These are phyloP conservation scores for Vombatus ursinus DNA, from an alignment of 2,113 vertebrate species.

Conservation along the genomic window DNA sequence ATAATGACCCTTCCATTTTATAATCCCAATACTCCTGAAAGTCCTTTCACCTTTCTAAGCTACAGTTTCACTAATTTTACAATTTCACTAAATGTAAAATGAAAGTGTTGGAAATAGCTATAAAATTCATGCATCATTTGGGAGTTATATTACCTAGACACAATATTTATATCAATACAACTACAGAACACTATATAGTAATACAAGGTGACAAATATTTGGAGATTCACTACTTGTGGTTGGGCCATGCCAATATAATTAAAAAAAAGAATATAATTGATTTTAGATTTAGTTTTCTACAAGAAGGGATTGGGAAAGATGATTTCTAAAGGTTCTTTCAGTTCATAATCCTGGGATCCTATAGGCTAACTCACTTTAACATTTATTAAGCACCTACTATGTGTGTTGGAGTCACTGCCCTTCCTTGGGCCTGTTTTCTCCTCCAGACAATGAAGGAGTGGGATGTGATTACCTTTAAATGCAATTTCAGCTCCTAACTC, in stretches of 20 bases:
- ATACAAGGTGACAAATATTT: background rate
- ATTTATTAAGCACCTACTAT: background rate
- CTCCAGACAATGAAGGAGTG: background rate
- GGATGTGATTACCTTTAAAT: background rate
- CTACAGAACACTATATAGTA: background rate
- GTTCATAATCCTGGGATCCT: background rate
- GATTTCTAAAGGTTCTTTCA: background rate
- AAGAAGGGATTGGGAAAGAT: background rate
- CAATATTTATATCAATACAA: background rate
- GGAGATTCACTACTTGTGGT: background rate
- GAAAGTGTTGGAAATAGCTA: background rate
- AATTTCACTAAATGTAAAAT: background rate
- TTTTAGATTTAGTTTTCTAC: background rate
- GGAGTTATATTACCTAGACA: background rate
- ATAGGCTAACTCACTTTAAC: background rate
- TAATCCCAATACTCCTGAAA: background rate
- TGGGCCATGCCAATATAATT: background rate
- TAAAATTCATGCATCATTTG: background rate
- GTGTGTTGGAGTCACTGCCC: too few relatives aligned
- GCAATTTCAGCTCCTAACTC: background rate
- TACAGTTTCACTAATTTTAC: background rate
- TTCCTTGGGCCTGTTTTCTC: background rate
- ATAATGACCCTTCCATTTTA: background rate
- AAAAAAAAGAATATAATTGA: background rate
- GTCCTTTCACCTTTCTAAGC: background rate